A percentile compares a stretch with the other conserved stretches of the same genome.
phyloP scores from a whole-genome alignment of 2,888 invertebrate species.

The Steinernema hermaphroditum region DNA sequence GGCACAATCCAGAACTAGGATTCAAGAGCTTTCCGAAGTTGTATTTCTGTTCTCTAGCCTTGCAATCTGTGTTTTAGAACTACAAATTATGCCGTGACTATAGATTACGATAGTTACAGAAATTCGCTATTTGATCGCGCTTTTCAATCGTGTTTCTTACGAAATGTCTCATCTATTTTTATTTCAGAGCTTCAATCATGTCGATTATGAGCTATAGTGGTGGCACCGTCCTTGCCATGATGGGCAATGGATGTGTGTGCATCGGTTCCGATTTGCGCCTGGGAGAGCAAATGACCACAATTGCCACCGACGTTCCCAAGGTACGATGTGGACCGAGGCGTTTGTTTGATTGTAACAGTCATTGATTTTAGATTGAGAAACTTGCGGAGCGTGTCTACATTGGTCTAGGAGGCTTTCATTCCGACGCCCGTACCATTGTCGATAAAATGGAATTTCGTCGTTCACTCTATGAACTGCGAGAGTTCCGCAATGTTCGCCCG shows the following conservation, averaged over 20 bases:
- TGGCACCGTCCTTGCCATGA: slow-evolving; percentile 66
- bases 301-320: slow-evolving; percentile 83
- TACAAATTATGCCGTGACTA: too few relatives aligned
- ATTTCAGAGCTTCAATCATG: slow-evolving; percentile 47
- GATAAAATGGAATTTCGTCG: slow-evolving; percentile 75
- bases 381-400: slow-evolving; percentile 71
- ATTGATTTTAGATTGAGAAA: slow-evolving; percentile 66
- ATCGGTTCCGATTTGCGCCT: slow-evolving; percentile 72
- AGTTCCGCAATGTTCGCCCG: slow-evolving; percentile 84
- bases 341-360: not conserved
- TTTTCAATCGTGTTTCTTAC: too few relatives aligned
- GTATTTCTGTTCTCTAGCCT: too few relatives aligned
- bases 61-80: too few relatives aligned
- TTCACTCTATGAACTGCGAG: slow-evolving; percentile 92
- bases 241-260: slow-evolving; percentile 65
- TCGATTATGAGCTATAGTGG: slow-evolving; percentile 62
- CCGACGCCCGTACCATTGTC: slow-evolving; percentile 82
- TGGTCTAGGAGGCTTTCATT: slow-evolving; percentile 87
- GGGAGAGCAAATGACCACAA: slow-evolving; percentile 90
- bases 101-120: too few relatives aligned
- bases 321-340: slow-evolving; percentile 48
- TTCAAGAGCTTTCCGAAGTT: too few relatives aligned
- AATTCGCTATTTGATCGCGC: too few relatives aligned
- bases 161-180: too few relatives aligned
- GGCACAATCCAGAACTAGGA: too few relatives aligned